Evolutionary conservation across 2,797 vertebrate genomes (phyloP).

Genomic region (Sebastes jordani): DNA sequence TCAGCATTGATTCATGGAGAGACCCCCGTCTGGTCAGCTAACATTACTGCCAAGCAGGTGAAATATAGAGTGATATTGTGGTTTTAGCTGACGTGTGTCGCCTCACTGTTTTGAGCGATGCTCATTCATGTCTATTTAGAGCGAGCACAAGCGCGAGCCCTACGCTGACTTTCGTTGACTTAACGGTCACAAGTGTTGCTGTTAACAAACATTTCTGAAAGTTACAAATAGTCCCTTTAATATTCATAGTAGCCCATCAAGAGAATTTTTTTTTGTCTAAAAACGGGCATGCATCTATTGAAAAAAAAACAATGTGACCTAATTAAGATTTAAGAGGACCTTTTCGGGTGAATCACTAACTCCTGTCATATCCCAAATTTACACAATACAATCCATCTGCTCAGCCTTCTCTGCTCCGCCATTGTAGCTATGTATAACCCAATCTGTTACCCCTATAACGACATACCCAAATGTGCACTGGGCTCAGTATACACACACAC

Average conservation of each 20-base stretch:
- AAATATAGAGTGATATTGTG: too few species aligned
- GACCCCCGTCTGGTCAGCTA: too few species aligned
- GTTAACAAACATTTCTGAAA: too few species aligned
- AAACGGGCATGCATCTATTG: constrained; percentile 36
- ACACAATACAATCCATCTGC: constrained; percentile 46
- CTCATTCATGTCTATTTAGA: too few species aligned
- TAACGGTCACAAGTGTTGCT: too few species aligned
- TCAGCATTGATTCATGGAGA: too few species aligned
- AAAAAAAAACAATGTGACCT: constrained; percentile 51
- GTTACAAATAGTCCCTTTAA: constrained; percentile 15
- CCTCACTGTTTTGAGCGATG: too few species aligned
- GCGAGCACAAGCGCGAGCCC: too few species aligned
- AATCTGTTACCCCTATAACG: constrained; percentile 52
- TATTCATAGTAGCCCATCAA: constrained; percentile 51
- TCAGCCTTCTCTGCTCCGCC: constrained; percentile 39
- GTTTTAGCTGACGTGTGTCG: too few species aligned
- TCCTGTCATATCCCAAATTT: constrained; percentile 43
- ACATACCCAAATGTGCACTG: constrained; percentile 72
- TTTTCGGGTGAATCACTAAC: constrained; percentile 41
- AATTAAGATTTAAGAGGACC: constrained; percentile 39
- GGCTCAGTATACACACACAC: constrained; percentile 51
- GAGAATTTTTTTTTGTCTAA: constrained; percentile 6
- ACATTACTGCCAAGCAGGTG: too few species aligned
- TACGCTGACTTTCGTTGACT: too few species aligned
- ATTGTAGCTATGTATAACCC: constrained; percentile 62